Conservation (phyloP, 2,113 vertebrate species). For the Larimichthys crocea region DNA sequence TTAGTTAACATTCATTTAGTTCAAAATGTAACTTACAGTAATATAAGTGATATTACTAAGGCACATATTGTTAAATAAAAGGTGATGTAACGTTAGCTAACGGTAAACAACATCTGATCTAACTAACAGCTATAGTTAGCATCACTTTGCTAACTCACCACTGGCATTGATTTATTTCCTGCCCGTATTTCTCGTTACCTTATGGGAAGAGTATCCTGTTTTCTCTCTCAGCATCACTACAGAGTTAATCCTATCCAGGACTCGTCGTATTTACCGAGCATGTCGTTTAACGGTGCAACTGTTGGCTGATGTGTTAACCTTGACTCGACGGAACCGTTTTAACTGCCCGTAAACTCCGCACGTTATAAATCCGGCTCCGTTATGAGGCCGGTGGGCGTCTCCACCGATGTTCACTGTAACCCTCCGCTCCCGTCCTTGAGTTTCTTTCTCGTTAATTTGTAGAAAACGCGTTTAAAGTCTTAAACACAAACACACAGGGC, state of each 20-base stretch:
- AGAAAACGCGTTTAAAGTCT: not conserved
- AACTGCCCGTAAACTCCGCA: not conserved
- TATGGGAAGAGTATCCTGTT: not conserved
- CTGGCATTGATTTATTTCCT: not conserved
- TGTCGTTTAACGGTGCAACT: not conserved
- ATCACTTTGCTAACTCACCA: no score
- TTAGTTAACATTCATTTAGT: not conserved
- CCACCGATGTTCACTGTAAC: slow-evolving; percentile 6
- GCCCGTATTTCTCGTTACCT: slow-evolving; percentile 23
- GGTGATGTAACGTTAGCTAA: not conserved
- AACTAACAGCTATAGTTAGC: not conserved
- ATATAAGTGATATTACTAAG: not conserved
- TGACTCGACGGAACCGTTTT: slow-evolving; percentile 10
- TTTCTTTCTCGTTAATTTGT: not conserved
- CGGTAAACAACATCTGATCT: no score
- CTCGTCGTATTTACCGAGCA: not conserved
- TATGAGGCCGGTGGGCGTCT: slow-evolving; percentile 14
- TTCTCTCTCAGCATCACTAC: not conserved
- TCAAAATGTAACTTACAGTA: not conserved
- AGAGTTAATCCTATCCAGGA: not conserved
- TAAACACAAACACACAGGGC: not conserved
- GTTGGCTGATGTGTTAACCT: not conserved
- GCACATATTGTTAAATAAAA: not conserved
- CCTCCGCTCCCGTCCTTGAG: not conserved
- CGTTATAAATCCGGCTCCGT: slow-evolving; percentile 35